These are phyloP conservation scores for Plectus sambesii DNA, from an alignment of 1,140 invertebrate species.

Conservation along the genomic window DNA sequence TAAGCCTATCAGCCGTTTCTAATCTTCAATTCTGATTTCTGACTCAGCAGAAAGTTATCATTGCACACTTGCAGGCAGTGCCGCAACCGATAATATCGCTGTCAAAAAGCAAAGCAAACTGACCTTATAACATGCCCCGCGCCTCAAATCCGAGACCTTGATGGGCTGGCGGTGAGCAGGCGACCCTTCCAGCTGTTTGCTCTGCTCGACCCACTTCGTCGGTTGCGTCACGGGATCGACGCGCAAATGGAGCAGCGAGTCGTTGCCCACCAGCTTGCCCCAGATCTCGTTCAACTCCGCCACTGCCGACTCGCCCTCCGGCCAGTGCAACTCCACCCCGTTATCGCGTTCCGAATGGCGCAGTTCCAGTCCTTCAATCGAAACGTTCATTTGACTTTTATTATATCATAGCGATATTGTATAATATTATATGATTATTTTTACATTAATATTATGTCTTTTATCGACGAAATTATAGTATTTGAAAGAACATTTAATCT, in stretches of 20 bases:
- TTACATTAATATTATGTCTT: no score
- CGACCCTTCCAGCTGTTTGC: slow-evolving; percentile 28
- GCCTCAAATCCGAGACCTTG: slow-evolving; percentile 24
- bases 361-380: slow-evolving; percentile 26
- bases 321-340: slow-evolving; percentile 16
- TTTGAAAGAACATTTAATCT: no score
- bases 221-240: slow-evolving; percentile 24
- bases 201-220: slow-evolving; percentile 2
- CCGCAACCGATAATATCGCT: no score
- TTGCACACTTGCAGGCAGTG: no score
- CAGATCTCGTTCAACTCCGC: slow-evolving; percentile 35
- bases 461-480: no score
- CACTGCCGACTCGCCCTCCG: slow-evolving; percentile 29
- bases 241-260: slow-evolving; percentile 35
- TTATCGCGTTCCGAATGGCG: slow-evolving; percentile 14
- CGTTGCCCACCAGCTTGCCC: slow-evolving; percentile 36
- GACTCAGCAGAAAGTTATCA: no score
- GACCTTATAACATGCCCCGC: slow-evolving; percentile 39
- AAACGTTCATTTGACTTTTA: no score
- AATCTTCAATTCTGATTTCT: no score
- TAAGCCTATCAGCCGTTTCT: no score
- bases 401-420: no score
- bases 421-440: no score
- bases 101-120: neutral
- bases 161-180: slow-evolving; percentile 24